Evolutionary conservation across 2,888 invertebrate species (phyloP), one percentile per base, ranked within the genome.

Genomic region (Ennomos fuscantarius): DNA sequence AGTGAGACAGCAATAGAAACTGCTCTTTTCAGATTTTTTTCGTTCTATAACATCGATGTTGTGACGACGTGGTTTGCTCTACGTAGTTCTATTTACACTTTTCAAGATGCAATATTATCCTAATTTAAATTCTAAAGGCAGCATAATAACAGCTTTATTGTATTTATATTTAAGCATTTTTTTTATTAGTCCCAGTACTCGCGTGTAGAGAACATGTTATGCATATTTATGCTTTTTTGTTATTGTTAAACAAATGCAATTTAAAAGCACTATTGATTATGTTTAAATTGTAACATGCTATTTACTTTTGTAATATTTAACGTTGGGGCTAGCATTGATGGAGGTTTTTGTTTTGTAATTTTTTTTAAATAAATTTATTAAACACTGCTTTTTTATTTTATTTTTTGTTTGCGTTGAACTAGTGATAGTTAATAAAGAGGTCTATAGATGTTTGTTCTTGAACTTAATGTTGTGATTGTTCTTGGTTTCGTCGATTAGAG

Each of bases 311-410:
- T 84, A 84, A 75, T 49, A 44, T 78, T 76, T 82, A 84, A 81
- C 77, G 78, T 82, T 81, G 82, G 78, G 79, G 83, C 81, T 78
- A 79, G 86, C 87, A 80, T 82, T 82, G 80, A 82, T 81, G 83
- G 79, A 74, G 70, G 78, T 77, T 81, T 79, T 85, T 86, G 83
- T 81, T 84, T 82, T 83, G 79, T 75, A 85, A 79, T 73, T 73
- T 86, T 87, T 85, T 91, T 87, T 86, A 81, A 90, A 89, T 89
- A 89, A 92, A 89, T 85, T 83, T 89, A 85, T 89, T 87, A 86
- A 89, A 91, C 83, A 81, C 71, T 68, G 63, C 76, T 78, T 70
- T 79, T 76, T 75, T 71, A 70, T 72, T 75, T 68, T 72, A 62
- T 65, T 65, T 65, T 64, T 36, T 52, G 57, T 51, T 39, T 59